A percentile compares a stretch with the other conserved stretches of the same genome.
These are phyloP conservation scores for Orestias chungarensis DNA, from an alignment of 2,797 vertebrate species.

Conservation along the genomic window DNA sequence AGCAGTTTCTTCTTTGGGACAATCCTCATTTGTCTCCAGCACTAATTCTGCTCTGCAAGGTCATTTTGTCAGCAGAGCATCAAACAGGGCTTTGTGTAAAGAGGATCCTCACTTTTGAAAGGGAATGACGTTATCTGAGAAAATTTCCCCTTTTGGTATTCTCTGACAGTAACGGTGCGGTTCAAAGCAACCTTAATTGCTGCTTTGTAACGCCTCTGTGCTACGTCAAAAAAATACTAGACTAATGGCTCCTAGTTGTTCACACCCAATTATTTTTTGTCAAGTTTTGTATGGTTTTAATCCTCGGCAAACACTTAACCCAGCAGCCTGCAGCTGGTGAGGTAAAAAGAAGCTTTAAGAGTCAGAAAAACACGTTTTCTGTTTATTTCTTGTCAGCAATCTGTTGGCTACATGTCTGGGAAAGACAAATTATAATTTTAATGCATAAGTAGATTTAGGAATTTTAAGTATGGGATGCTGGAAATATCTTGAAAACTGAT, in stretches of 20 bases:
- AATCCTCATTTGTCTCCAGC: slow-evolving; percentile 40
- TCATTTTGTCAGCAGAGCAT: slow-evolving; percentile 41
- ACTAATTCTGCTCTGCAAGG: slow-evolving; percentile 54
- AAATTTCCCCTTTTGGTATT: background rate
- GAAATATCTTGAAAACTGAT: background rate
- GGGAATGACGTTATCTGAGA: background rate
- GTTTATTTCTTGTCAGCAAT: background rate
- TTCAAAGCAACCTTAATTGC: slow-evolving; percentile 7
- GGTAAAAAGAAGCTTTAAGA: background rate
- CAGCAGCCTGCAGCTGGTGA: background rate
- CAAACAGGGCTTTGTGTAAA: slow-evolving; percentile 38
- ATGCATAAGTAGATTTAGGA: background rate
- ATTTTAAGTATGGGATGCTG: background rate
- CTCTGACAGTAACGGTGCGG: background rate
- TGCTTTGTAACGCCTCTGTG: slow-evolving; percentile 10
- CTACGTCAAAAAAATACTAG: background rate
- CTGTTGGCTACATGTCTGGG: background rate
- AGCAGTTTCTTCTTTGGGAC: slow-evolving; percentile 35
- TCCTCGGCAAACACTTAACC: background rate
- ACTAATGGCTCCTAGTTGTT: slow-evolving; percentile 8
- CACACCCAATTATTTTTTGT: background rate
- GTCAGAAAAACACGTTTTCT: background rate
- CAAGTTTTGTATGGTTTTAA: slow-evolving; percentile 4
- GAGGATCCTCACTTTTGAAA: slow-evolving; percentile 10
- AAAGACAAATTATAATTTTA: background rate